Conservation (phyloP, 2,888 invertebrate genomes). For the Mantis religiosa region DNA sequence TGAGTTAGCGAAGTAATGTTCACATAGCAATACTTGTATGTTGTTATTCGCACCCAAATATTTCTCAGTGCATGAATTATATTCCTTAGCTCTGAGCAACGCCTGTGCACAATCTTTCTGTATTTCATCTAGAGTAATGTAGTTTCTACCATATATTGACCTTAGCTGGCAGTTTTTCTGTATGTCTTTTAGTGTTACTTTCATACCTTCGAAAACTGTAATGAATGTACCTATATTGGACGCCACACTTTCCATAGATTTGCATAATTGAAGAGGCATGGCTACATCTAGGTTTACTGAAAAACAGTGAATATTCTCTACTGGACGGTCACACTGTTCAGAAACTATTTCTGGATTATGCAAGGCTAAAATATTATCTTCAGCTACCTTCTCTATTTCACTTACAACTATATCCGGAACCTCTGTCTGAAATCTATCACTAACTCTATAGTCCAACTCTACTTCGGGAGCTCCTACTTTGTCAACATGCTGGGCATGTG, state of each 20-base stretch:
- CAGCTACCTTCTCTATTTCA: too few species aligned
- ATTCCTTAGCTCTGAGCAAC: not conserved
- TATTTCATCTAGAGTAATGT: not conserved
- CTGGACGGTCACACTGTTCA: not conserved
- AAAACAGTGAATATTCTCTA: not conserved
- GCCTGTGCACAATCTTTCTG: not conserved
- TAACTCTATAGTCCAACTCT: too few species aligned
- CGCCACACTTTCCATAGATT: not conserved
- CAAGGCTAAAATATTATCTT: too few species aligned
- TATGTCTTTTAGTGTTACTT: not conserved
- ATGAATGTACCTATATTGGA: not conserved
- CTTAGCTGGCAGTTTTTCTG: not conserved
- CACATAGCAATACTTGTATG: too few species aligned
- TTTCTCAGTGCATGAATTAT: not conserved
- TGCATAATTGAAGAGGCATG: not conserved
- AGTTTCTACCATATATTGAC: not conserved
- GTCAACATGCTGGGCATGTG: too few species aligned
- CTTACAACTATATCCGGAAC: too few species aligned
- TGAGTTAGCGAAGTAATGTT: too few species aligned
- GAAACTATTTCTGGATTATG: too few species aligned
- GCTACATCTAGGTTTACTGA: not conserved
- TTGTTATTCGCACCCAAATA: not conserved
- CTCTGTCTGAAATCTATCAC: too few species aligned
- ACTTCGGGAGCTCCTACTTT: too few species aligned
- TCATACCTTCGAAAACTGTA: not conserved